These are phyloP conservation scores for Hippocampus barbouri DNA, from an alignment of 2,113 vertebrate genomes.

Conservation along the genomic window DNA sequence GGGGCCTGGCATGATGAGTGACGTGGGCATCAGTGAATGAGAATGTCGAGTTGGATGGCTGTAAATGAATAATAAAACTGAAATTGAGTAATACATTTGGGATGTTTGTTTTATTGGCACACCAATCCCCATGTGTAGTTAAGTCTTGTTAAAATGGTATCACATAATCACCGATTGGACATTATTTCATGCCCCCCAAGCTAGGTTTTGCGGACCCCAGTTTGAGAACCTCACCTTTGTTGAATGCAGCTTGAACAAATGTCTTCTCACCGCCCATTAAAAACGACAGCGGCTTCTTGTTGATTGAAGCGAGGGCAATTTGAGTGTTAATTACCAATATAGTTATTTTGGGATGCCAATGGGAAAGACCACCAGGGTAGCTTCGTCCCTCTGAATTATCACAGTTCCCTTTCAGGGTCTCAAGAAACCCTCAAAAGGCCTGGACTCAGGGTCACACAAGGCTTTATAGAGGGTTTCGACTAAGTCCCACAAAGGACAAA, in stretches of 20 bases:
- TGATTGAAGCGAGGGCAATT: not conserved
- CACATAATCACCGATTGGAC: not conserved
- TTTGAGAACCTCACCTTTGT: conserved; percentile 13
- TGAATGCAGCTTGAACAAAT: conserved; percentile 39
- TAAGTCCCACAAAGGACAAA: conserved; percentile 36
- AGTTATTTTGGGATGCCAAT: conserved; percentile 57
- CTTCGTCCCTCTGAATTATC: conserved; percentile 46
- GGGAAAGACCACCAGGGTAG: conserved; percentile 48
- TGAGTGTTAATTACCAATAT: conserved; percentile 60
- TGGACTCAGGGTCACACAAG: conserved; percentile 45
- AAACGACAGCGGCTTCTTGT: conserved; percentile 6
- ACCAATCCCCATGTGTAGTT: not conserved
- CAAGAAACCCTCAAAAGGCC: conserved; percentile 68
- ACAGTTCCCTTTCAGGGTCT: conserved; percentile 59
- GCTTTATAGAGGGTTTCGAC: conserved; percentile 56
- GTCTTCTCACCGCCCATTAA: conserved; percentile 57
- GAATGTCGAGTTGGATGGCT: not conserved
- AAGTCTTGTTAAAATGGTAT: not conserved
- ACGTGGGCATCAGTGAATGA: not conserved
- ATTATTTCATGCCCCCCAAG: not conserved
- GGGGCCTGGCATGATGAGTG: not conserved
- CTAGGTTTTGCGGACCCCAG: not conserved
- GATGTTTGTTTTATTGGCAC: not conserved
- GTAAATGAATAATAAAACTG: not conserved
- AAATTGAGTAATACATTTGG: not conserved